A percentile compares a stretch with the other conserved stretches of the same genome.
Evolutionary conservation across 2,113 vertebrate genomes (phyloP).

Genomic region (Mesembrinibis cayennensis): DNA sequence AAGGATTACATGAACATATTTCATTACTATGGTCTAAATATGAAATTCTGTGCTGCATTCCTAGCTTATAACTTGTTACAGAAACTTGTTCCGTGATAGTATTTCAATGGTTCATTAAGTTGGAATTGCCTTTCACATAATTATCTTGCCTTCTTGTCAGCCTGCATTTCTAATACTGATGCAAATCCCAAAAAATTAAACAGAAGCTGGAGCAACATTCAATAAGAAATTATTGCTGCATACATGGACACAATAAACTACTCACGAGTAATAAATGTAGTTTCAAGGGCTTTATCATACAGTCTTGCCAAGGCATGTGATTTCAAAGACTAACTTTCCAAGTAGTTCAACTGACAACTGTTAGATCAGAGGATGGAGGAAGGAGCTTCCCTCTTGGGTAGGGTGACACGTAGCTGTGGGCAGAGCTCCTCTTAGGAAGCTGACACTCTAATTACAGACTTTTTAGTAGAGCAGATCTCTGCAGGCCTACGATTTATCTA

Average conservation of each 20-base stretch:
- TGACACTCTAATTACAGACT: neutral
- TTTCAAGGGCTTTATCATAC: neutral
- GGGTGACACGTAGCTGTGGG: neutral
- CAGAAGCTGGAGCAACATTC: neutral
- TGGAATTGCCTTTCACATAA: neutral
- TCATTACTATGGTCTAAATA: neutral
- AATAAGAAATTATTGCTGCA: neutral
- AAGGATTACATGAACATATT: neutral
- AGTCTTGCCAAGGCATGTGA: neutral
- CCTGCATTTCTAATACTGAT: neutral
- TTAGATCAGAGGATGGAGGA: neutral
- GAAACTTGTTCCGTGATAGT: neutral
- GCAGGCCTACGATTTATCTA: neutral
- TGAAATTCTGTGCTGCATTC: neutral
- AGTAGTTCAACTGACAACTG: neutral
- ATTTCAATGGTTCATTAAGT: neutral
- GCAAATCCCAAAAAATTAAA: neutral
- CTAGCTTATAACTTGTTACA: neutral
- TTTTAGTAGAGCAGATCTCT: conserved; percentile 17
- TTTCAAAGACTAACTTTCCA: neutral
- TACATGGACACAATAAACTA: neutral
- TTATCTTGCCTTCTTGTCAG: neutral
- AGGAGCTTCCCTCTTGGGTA: neutral
- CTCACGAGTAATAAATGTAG: neutral
- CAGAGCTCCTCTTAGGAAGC: neutral